Base-by-base conservation (phyloP, 1,140 invertebrate species). In the Triops longicaudatus region DNA sequence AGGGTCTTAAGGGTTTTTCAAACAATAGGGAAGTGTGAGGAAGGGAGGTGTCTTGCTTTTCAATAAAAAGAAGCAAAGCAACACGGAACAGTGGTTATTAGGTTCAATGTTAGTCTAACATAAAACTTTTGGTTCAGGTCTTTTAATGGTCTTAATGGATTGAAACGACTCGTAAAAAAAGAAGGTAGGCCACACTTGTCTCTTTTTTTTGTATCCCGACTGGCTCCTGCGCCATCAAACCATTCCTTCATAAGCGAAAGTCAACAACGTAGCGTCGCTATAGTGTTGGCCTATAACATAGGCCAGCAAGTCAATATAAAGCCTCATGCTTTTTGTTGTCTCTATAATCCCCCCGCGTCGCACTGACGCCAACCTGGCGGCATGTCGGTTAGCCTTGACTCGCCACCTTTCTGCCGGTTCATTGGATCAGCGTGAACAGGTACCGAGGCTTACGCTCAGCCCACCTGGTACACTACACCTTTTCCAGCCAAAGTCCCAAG, bases 211-310 rank as follows among this genome's bases (percentile, higher is more conserved):
- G 7, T 7, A 7, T 7, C 50, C 50, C 50, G 50, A 63, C 6
- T 63, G 50, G 17, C 50, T 63, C 14, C 50, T n/a, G 22, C 50
- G 50, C 50, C 50, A 63, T 63, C 50, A 63, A 63, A 63, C 50
- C 4, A n/a, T 63, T 22, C 5, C n/a, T 63, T 63, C 10, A 14
- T 63, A 37, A 37, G 50, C 17, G n/a, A 63, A 6, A 9, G 50
- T 63, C 50, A 63, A 63, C 50, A 63, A n/a, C 50, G 50, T 37
- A 37, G 50, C 50, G 50, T 63, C 50, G 50, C 50, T 63, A 63
- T 63, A 63, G 50, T 22, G 50, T 37, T 37, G 31, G 31, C 31
- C 31, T 37, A 37, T 37, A 37, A 37, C 31, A 37, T 63, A 63
- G 50, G 50, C 50, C 50, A 63, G 50, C 50, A 63, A 9, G 50